Conservation (phyloP, 2,797 vertebrate genomes). For the Tragelaphus oryx region DNA sequence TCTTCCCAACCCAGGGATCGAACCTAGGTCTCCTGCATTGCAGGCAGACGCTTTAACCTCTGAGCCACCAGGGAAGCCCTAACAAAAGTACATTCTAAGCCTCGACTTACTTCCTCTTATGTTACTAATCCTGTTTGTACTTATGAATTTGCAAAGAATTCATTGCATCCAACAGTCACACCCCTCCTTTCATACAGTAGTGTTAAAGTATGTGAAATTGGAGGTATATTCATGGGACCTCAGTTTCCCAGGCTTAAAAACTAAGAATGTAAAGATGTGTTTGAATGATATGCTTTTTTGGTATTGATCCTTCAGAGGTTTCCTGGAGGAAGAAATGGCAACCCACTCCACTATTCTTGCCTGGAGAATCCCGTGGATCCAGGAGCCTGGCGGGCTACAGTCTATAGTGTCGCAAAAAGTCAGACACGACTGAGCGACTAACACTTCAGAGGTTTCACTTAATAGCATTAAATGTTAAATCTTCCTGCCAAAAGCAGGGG, state of each 20-base stretch:
- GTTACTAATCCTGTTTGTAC: background rate
- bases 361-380: background rate
- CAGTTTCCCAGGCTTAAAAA: background rate
- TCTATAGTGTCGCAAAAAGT: background rate
- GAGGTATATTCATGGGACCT: background rate
- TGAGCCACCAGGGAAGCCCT: too few relatives aligned
- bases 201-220: background rate
- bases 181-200: background rate
- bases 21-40: too few relatives aligned
- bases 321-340: background rate
- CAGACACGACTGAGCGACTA: background rate
- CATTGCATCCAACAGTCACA: background rate
- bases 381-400: background rate
- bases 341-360: background rate
- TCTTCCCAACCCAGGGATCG: too few relatives aligned
- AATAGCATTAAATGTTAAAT: background rate
- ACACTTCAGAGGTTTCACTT: background rate
- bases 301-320: background rate
- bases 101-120: background rate
- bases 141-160: background rate
- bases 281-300: background rate
- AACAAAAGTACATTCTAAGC: background rate
- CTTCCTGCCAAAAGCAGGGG: background rate
- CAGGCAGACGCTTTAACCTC: too few relatives aligned
- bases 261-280: background rate